Percentiles rank a stretch among this genome's conserved stretches.
Evolutionary conservation across 2,797 vertebrate species (phyloP).

Genomic region (Mus caroli): DNA sequence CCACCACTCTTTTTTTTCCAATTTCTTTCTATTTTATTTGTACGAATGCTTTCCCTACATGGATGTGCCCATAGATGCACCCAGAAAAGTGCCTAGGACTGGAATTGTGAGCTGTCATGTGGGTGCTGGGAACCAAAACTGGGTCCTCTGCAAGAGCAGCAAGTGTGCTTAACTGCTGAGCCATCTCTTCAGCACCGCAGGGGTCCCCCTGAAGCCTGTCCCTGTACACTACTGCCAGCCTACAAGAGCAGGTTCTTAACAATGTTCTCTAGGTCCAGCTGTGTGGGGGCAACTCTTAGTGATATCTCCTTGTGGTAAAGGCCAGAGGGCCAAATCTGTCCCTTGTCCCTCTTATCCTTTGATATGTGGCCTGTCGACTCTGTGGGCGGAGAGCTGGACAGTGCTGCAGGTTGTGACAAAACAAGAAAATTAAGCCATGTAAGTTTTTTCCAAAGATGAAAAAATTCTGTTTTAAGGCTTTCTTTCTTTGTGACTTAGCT

Average conservation of each 20-base stretch:
- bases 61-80: not conserved
- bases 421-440: not conserved
- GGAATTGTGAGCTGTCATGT: not conserved
- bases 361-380: not conserved
- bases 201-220: not conserved
- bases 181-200: not conserved
- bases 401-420: not conserved
- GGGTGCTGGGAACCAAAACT: not conserved
- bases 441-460: constrained; percentile 40
- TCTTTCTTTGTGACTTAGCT: constrained; percentile 46
- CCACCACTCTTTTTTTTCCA: not conserved
- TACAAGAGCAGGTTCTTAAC: not conserved
- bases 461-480: not conserved
- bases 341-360: not conserved
- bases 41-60: not conserved
- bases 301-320: not conserved
- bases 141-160: not conserved
- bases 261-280: not conserved
- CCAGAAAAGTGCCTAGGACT: not conserved
- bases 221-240: not conserved
- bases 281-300: not conserved
- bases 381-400: not conserved
- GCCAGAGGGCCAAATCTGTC: not conserved
- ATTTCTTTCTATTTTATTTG: not conserved
- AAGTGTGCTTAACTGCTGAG: not conserved